Evolutionary conservation across 2,113 vertebrate species (phyloP).

Genomic region (Lota lota): DNA sequence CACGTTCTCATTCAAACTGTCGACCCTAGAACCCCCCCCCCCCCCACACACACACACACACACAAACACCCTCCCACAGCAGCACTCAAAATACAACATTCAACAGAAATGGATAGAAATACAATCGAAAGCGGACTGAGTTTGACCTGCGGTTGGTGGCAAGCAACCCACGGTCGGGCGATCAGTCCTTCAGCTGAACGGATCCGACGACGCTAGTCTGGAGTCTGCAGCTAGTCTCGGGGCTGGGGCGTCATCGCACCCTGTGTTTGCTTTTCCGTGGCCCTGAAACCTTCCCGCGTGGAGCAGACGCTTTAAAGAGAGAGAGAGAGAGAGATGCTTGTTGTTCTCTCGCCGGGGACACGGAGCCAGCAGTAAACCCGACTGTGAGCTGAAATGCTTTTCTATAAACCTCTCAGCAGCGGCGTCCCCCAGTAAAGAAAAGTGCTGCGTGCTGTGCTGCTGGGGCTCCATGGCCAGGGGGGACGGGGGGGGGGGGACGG

Average conservation of each 20-base stretch:
- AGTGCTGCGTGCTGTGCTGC: constrained; percentile 24
- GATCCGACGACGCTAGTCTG: neutral
- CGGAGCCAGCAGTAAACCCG: constrained; percentile 63
- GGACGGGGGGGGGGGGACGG: neutral
- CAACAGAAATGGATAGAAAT: no score
- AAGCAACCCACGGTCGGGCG: neutral
- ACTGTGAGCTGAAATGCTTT: constrained; percentile 59
- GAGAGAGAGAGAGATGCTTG: constrained; percentile 55
- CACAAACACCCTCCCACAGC: no score
- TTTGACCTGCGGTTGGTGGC: no score
- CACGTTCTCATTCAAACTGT: no score
- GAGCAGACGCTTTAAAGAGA: constrained; percentile 46
- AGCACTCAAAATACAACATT: no score
- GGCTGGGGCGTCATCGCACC: no score
- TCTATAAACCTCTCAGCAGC: constrained; percentile 56
- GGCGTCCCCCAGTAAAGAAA: constrained; percentile 40
- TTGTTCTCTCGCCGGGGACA: constrained; percentile 50
- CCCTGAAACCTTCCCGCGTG: constrained; percentile 17
- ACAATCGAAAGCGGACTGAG: no score
- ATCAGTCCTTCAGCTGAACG: neutral
- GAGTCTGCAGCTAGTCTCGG: neutral
- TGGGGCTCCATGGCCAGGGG: no score
- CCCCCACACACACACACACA: no score
- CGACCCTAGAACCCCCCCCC: no score
- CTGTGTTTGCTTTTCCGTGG: constrained; percentile 14